A percentile compares a stretch with the other conserved stretches of the same genome.
These are phyloP conservation scores for Trichechus manatus DNA, from an alignment of 2,113 vertebrate species.

Conservation along the genomic window DNA sequence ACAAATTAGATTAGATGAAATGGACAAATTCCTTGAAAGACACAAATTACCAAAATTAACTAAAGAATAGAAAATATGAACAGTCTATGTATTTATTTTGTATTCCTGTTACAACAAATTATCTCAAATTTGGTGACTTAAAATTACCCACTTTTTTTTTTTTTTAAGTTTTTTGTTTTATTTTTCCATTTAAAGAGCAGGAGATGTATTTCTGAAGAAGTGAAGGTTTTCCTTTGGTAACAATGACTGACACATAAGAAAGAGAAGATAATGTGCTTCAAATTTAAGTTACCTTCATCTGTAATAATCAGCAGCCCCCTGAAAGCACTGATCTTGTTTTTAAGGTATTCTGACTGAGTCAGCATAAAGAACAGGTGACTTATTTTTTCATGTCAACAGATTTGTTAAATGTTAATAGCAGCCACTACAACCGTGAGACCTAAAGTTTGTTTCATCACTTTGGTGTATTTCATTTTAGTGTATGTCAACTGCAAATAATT, in stretches of 20 bases:
- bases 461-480: neutral
- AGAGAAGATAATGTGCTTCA: slow-evolving; percentile 35
- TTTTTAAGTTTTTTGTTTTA: too few relatives aligned
- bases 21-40: too few relatives aligned
- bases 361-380: slow-evolving; percentile 3
- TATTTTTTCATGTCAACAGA: slow-evolving; percentile 47
- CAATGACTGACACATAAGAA: neutral
- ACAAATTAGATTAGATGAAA: neutral
- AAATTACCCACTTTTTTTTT: too few relatives aligned
- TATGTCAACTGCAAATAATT: neutral
- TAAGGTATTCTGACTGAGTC: slow-evolving; percentile 23
- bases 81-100: neutral
- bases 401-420: slow-evolving; percentile 28
- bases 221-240: slow-evolving; percentile 30
- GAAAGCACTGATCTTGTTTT: slow-evolving; percentile 34
- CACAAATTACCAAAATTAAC: too few relatives aligned
- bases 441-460: slow-evolving; percentile 22
- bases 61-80: neutral
- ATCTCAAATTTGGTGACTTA: neutral
- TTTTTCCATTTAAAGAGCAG: slow-evolving; percentile 1
- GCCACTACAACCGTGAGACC: neutral
- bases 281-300: slow-evolving; percentile 44
- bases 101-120: neutral
- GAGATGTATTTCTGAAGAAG: neutral
- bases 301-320: neutral